Evolutionary conservation across 1,140 invertebrate genomes (phyloP).

Genomic region (Diorhabda sublineata): DNA sequence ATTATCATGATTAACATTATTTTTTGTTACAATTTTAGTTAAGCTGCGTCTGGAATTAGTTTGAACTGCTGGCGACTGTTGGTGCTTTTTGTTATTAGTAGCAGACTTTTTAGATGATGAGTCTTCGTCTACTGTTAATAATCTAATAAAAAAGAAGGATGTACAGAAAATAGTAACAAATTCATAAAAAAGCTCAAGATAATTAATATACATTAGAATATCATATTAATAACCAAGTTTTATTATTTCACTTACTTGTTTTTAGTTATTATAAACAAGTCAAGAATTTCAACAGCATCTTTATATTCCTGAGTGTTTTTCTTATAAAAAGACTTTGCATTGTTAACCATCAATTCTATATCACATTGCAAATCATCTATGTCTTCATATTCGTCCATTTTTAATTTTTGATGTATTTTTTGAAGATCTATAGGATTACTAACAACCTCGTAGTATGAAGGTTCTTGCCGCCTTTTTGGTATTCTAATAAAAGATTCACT

Average conservation of each 20-base stretch:
- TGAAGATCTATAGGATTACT: constrained; percentile 89
- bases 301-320: constrained; percentile 80
- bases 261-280: constrained; percentile 64
- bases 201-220: too few relatives aligned
- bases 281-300: constrained; percentile 89
- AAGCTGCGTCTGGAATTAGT: constrained; percentile 8
- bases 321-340: constrained; percentile 93
- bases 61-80: background rate
- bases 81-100: constrained; percentile 8
- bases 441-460: constrained; percentile 87
- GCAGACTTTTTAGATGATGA: too few relatives aligned
- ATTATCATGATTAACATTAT: constrained; percentile 6
- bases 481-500: constrained; percentile 94
- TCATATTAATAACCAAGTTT: background rate
- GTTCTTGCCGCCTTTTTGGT: constrained; percentile 86
- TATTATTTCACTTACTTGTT: constrained; percentile 37
- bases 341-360: constrained; percentile 82
- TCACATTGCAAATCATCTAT: constrained; percentile 83
- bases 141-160: background rate
- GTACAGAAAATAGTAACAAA: too few relatives aligned
- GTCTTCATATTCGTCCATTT: constrained; percentile 90
- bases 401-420: constrained; percentile 92
- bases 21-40: constrained; percentile 5
- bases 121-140: constrained; percentile 7
- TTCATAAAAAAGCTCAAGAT: too few relatives aligned